These are phyloP conservation scores for Spatulosminthurus flaviceps DNA, from an alignment of 2,888 invertebrate species.

Conservation along the genomic window DNA sequence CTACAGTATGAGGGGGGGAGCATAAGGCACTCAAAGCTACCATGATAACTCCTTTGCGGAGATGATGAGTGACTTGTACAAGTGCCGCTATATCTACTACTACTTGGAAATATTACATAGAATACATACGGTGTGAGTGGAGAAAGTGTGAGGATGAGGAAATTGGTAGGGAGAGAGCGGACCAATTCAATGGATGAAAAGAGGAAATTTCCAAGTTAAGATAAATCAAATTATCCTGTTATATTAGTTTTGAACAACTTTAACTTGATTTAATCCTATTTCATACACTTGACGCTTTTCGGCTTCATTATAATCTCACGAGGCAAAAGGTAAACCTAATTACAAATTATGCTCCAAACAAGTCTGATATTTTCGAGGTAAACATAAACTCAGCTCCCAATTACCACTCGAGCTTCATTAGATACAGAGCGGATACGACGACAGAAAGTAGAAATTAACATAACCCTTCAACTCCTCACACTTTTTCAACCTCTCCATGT, in stretches of 20 bases:
- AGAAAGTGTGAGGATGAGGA: too few relatives aligned
- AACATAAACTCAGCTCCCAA: neutral
- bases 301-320: conserved; percentile 19
- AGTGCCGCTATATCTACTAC: too few relatives aligned
- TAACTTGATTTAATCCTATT: conserved; percentile 36
- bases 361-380: conserved; percentile 14
- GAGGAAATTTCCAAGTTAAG: conserved; percentile 15
- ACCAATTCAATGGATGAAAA: neutral
- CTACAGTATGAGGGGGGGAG: too few relatives aligned
- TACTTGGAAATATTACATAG: too few relatives aligned
- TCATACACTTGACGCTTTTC: conserved; percentile 26
- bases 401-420: neutral
- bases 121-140: too few relatives aligned
- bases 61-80: too few relatives aligned
- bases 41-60: too few relatives aligned
- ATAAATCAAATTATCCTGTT: conserved; percentile 36
- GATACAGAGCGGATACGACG: neutral
- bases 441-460: too few relatives aligned
- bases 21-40: too few relatives aligned
- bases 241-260: conserved; percentile 42
- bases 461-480: too few relatives aligned
- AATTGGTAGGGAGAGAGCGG: neutral
- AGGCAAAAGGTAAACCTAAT: conserved; percentile 28
- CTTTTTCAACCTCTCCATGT: too few relatives aligned
- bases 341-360: conserved; percentile 31